Evolutionary conservation across 2,888 invertebrate species (phyloP), one percentile per base, ranked within the genome.

Genomic region (Hanleya hanleyi): DNA sequence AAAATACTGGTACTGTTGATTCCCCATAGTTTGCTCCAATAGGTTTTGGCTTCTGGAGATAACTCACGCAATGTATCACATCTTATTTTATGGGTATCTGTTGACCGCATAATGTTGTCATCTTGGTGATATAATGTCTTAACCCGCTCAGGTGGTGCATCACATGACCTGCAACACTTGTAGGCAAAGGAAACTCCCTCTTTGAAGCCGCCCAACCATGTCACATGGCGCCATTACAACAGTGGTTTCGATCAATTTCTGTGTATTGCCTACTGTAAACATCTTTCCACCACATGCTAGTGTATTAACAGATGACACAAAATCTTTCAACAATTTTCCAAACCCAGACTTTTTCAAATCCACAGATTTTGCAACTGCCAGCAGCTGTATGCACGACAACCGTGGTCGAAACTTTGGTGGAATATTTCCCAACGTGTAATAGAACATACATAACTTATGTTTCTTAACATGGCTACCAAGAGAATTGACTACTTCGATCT

Each of bases 401-500:
- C 41, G 29, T 37, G 73, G 65, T 29, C 70, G 12, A 38, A 35
- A 71, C 26, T 73, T 1, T 29, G 66, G 49, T 26, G 73, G 73
- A 9, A 73, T 69, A 61, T 73, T 73, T 35, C 26, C 36, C 9
- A 73, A 22, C 12, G 69, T 41, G 32, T 47, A 72, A 71, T 71
- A 71, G 32, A 73, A 65, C 73, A 73, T 73, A 26, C 65, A 29
- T 15, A 73, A 29, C 57, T 73, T 73, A 35, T 73, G 73, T 70
- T 73, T 73, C 47, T 73, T 71, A 29, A 37, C 49, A 50, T 73
- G 65, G 33, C 50, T 1, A 4, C 73, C 73, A 5, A 73, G 33
- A 37, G 73, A 70, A 65, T 73, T 71, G 3, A 73, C 66, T 18
- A 73, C 62, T 70, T 73, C 70, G 15, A 73, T 37, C 18, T 73